Percentiles rank a stretch among this genome's conserved stretches.
phyloP scores from a whole-genome alignment of 2,797 vertebrate genomes.

The Gallirallus australis region DNA sequence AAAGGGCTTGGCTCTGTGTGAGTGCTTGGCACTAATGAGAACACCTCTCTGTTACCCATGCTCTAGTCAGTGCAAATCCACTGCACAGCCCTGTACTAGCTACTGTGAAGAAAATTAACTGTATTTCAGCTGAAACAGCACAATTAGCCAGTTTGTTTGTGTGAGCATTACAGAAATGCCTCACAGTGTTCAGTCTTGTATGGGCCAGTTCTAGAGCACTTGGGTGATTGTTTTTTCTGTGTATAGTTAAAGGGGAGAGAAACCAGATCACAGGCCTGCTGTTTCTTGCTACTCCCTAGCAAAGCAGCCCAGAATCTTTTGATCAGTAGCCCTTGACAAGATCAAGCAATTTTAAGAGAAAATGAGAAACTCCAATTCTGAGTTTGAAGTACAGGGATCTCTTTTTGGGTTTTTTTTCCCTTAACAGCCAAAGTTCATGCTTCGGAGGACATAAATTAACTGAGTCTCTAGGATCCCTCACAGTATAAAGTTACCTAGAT shows the following conservation, averaged over 20 bases:
- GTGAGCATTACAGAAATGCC: neutral
- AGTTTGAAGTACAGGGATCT: neutral
- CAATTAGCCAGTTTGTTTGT: neutral
- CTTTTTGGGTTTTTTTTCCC: too few species aligned
- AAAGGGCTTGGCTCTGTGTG: too few species aligned
- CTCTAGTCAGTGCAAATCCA: too few species aligned
- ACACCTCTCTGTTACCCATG: too few species aligned
- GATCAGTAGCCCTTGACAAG: neutral
- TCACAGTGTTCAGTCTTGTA: neutral
- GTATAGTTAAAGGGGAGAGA: neutral
- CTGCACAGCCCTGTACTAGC: too few species aligned
- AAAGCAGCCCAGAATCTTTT: neutral
- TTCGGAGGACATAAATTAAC: neutral
- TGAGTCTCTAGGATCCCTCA: neutral
- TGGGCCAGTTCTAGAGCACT: neutral
- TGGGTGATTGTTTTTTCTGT: neutral
- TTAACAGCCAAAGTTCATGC: neutral
- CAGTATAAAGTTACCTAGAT: neutral
- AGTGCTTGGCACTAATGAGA: too few species aligned
- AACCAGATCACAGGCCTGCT: neutral
- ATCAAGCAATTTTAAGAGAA: neutral
- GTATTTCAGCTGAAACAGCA: too few species aligned
- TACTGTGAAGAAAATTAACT: too few species aligned
- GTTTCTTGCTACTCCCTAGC: neutral
- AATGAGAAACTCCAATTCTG: neutral